Evolutionary conservation across 2,888 invertebrate species (phyloP).

Genomic region (Therioaphis trifolii): DNA sequence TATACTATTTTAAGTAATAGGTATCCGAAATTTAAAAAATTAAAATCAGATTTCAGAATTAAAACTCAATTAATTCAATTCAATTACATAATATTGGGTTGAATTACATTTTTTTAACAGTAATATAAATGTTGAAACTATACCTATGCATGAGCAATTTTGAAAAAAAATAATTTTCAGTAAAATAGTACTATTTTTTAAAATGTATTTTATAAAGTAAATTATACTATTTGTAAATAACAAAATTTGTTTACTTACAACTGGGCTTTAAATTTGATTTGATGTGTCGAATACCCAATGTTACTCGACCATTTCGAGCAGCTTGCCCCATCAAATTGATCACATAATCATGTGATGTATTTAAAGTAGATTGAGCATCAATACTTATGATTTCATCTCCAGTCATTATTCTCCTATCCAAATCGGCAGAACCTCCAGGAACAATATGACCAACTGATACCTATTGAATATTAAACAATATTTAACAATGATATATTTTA

Average conservation of each 20-base stretch:
- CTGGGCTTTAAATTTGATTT: constrained; percentile 68
- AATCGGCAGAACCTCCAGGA: constrained; percentile 92
- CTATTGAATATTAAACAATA: constrained; percentile 69
- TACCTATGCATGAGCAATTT: no score
- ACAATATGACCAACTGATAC: constrained; percentile 97
- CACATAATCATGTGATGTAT: constrained; percentile 91
- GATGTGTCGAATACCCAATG: constrained; percentile 77
- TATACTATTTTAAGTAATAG: no score
- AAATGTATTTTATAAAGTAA: no score
- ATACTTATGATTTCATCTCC: constrained; percentile 96
- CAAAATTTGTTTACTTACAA: constrained; percentile 59
- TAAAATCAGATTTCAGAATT: no score
- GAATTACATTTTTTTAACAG: no score
- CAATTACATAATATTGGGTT: no score
- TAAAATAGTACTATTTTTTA: no score
- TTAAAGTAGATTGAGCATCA: constrained; percentile 85
- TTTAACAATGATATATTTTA: not conserved
- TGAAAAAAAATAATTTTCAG: no score
- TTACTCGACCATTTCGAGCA: constrained; percentile 87
- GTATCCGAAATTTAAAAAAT: no score
- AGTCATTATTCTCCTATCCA: constrained; percentile 88
- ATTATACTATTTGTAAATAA: no score
- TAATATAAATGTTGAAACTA: no score
- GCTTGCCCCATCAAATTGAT: constrained; percentile 93
- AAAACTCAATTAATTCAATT: no score